Conservation (phyloP, 2,888 invertebrate genomes). For the Unio pictorum region DNA sequence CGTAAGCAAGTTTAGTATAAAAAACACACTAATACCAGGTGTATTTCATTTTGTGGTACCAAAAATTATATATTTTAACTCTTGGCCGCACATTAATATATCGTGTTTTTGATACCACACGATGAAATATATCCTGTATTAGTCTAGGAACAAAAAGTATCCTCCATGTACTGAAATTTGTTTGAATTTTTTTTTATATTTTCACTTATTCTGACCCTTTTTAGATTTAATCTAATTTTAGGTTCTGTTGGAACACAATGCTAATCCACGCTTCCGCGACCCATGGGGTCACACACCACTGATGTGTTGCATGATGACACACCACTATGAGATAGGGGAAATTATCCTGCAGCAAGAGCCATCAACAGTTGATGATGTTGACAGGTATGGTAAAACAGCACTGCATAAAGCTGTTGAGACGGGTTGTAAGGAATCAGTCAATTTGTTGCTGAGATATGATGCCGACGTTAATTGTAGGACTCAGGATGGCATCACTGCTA, state of each 20-base stretch:
- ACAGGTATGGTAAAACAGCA: slow-evolving; percentile 54
- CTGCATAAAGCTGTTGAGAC: slow-evolving; percentile 56
- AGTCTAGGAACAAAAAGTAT: too few species aligned
- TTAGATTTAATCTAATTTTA: slow-evolving; percentile 6
- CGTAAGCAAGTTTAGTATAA: too few species aligned
- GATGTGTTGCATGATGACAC: slow-evolving; percentile 55
- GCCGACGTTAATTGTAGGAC: slow-evolving; percentile 49
- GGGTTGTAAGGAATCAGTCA: slow-evolving; percentile 41
- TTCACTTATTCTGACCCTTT: background rate
- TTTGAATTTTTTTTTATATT: background rate
- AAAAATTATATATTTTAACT: too few species aligned
- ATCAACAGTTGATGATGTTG: slow-evolving; percentile 41
- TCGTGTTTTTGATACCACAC: background rate
- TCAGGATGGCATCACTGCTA: slow-evolving; percentile 53
- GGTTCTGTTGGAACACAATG: slow-evolving; percentile 51
- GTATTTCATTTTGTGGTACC: too few species aligned
- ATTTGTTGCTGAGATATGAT: slow-evolving; percentile 43
- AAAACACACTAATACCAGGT: too few species aligned
- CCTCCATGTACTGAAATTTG: background rate
- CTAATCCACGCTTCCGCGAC: slow-evolving; percentile 50
- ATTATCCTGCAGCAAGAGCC: slow-evolving; percentile 36
- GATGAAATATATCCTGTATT: background rate
- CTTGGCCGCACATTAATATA: too few species aligned
- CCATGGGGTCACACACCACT: slow-evolving; percentile 67
- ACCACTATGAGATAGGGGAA: slow-evolving; percentile 53